Evolutionary conservation across 1,140 invertebrate species (phyloP).

Genomic region (Brachionus angularis): DNA sequence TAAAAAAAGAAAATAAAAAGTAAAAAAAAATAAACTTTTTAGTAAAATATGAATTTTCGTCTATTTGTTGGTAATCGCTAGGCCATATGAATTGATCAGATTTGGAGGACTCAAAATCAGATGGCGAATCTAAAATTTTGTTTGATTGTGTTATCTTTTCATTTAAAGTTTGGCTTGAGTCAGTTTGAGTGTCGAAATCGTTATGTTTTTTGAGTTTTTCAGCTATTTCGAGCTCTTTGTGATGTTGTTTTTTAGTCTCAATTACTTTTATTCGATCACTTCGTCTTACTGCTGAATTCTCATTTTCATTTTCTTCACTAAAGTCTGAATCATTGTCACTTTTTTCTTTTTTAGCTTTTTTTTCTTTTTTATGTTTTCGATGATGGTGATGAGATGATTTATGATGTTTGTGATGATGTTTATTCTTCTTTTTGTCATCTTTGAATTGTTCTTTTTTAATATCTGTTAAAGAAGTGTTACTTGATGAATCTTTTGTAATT

Average conservation of each 20-base stretch:
- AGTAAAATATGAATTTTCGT: constrained; percentile 1
- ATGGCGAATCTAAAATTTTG: neutral
- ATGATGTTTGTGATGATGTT: too few relatives aligned
- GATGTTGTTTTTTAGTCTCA: constrained; percentile 6
- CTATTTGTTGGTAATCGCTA: neutral
- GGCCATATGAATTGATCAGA: constrained; percentile 3
- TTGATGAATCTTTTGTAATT: constrained; percentile 13
- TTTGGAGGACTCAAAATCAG: neutral
- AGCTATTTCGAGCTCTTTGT: constrained; percentile 27
- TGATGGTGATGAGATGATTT: too few relatives aligned
- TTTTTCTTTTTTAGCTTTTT: neutral
- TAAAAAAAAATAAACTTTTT: constrained; percentile 4
- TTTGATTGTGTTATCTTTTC: too few relatives aligned
- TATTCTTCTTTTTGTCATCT: too few relatives aligned
- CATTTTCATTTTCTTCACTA: neutral
- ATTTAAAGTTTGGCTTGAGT: too few relatives aligned
- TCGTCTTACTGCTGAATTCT: neutral
- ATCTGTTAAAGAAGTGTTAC: neutral
- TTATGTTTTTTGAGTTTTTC: constrained; percentile 38
- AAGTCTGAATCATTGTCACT: neutral
- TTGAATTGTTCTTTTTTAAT: too few relatives aligned
- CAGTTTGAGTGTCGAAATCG: too few relatives aligned
- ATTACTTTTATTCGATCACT: constrained; percentile 22
- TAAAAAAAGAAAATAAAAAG: neutral
- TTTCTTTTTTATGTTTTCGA: neutral